Conservation (phyloP, 2,888 invertebrate genomes). For the Latrodectus elegans region DNA sequence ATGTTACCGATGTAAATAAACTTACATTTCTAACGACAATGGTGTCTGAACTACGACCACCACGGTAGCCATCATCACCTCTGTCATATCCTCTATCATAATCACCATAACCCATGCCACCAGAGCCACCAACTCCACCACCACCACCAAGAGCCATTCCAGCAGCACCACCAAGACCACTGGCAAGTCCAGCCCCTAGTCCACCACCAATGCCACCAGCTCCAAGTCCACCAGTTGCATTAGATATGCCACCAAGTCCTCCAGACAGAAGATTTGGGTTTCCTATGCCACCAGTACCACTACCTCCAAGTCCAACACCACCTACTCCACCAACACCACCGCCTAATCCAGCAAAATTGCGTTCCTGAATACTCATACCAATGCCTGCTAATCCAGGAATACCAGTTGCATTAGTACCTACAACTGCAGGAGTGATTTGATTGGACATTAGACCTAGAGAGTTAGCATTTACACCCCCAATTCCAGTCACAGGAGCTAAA, state of each 20-base stretch:
- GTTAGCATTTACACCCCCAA: constrained; percentile 35
- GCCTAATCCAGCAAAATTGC: constrained; percentile 38
- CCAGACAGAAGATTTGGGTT: constrained; percentile 39
- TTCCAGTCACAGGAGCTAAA: constrained; percentile 15
- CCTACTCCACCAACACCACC: constrained; percentile 27
- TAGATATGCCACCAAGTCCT: constrained; percentile 39
- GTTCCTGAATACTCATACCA: constrained; percentile 57
- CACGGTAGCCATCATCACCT: constrained; percentile 60
- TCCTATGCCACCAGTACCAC: constrained; percentile 43
- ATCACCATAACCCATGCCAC: constrained; percentile 57
- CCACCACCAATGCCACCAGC: constrained; percentile 32
- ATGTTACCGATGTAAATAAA: not conserved
- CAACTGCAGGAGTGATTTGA: constrained; percentile 42
- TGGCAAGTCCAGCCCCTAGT: constrained; percentile 19
- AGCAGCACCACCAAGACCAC: constrained; percentile 57
- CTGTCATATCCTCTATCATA: constrained; percentile 57
- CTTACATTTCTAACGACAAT: constrained; percentile 70
- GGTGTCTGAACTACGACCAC: constrained; percentile 63
- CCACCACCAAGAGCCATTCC: constrained; percentile 43
- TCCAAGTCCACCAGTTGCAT: constrained; percentile 32
- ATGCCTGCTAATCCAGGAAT: constrained; percentile 56
- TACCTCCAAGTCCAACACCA: constrained; percentile 45
- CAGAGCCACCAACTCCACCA: constrained; percentile 41
- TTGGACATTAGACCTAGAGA: constrained; percentile 43
- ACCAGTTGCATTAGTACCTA: constrained; percentile 42